These are phyloP conservation scores for Reticulitermes speratus DNA, from an alignment of 1,140 invertebrate genomes.

Conservation along the genomic window DNA sequence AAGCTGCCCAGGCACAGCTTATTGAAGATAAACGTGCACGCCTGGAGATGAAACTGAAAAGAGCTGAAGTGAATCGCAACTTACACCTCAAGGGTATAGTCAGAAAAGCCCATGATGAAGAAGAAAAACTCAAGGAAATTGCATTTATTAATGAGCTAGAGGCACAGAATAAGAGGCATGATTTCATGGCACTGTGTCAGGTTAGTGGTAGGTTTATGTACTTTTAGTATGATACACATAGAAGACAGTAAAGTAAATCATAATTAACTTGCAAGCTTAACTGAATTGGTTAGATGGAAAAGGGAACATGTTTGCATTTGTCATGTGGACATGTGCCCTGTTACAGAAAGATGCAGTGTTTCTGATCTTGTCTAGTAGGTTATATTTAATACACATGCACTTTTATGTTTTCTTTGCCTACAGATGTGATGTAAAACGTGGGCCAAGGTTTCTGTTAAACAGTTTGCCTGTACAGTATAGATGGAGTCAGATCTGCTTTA, in stretches of 20 bases:
- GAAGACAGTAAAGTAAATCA: background rate
- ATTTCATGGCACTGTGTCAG: slow-evolving; percentile 79
- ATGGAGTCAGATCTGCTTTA: too few relatives aligned
- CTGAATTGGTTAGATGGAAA: background rate
- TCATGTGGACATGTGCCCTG: too few relatives aligned
- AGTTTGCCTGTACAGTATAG: too few relatives aligned
- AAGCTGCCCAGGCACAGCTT: slow-evolving; percentile 80
- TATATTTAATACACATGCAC: too few relatives aligned
- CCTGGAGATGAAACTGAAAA: slow-evolving; percentile 82
- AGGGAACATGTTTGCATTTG: too few relatives aligned
- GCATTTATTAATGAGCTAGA: slow-evolving; percentile 97
- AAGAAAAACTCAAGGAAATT: slow-evolving; percentile 95
- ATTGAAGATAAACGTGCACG: slow-evolving; percentile 55
- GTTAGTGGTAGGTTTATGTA: slow-evolving; percentile 35
- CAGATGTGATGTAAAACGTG: too few relatives aligned
- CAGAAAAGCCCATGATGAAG: slow-evolving; percentile 94
- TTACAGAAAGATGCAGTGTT: too few relatives aligned
- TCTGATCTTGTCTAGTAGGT: too few relatives aligned
- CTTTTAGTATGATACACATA: background rate
- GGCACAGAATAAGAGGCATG: slow-evolving; percentile 90
- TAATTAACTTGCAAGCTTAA: background rate
- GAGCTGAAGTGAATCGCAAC: slow-evolving; percentile 89
- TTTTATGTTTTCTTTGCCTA: too few relatives aligned
- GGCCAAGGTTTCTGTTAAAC: too few relatives aligned
- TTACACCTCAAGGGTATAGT: slow-evolving; percentile 78